Evolutionary conservation across 2,113 vertebrate species (phyloP).

Genomic region (Albula glossodonta): DNA sequence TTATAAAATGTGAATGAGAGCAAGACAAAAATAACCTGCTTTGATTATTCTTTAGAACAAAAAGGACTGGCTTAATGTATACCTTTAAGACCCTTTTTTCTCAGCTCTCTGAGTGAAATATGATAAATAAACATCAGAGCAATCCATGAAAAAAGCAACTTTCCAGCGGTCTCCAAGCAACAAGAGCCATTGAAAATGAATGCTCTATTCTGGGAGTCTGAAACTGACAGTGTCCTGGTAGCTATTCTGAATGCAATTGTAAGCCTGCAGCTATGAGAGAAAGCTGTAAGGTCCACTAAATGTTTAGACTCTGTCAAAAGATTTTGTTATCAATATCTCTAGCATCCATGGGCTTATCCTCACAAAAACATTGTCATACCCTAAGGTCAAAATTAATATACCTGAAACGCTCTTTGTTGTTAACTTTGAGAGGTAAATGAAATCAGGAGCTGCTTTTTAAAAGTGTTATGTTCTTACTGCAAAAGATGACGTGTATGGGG

Average conservation of each 20-base stretch:
- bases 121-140: constrained; percentile 41
- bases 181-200: constrained; percentile 43
- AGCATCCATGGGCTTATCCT: constrained; percentile 17
- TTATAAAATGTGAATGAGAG: neutral
- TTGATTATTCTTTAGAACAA: neutral
- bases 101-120: constrained; percentile 26
- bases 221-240: constrained; percentile 41
- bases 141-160: constrained; percentile 32
- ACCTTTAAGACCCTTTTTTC: constrained; percentile 21
- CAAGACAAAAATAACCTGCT: neutral
- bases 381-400: constrained; percentile 21
- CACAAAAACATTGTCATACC: neutral
- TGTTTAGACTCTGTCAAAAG: constrained; percentile 30
- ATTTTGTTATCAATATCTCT: constrained; percentile 29
- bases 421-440: neutral
- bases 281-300: constrained; percentile 37
- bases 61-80: constrained; percentile 28
- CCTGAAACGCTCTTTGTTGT: neutral
- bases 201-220: constrained; percentile 36
- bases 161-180: constrained; percentile 43
- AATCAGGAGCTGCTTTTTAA: neutral
- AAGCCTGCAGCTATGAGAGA: constrained; percentile 39
- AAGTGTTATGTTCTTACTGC: too few species aligned
- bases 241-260: constrained; percentile 35
- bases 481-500: too few species aligned